Conservation (phyloP, 2,888 invertebrate species). For the Yponomeuta sedellus region DNA sequence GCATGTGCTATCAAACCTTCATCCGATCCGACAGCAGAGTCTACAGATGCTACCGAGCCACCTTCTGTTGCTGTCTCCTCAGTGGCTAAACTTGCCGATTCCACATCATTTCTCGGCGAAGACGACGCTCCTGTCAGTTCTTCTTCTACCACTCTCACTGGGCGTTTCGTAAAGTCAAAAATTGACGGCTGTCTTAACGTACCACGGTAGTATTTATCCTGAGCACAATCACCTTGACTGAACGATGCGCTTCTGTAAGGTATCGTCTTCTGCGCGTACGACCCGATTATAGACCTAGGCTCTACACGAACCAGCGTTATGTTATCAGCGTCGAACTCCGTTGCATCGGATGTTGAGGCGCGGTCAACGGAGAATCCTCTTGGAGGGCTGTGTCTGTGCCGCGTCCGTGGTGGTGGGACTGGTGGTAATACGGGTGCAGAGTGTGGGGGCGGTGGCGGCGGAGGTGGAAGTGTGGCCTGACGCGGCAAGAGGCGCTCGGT, state of each 20-base stretch:
- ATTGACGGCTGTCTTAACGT: conserved; percentile 55
- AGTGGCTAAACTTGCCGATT: conserved; percentile 45
- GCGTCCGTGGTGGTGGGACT: conserved; percentile 72
- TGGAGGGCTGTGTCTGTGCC: conserved; percentile 70
- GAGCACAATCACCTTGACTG: conserved; percentile 88
- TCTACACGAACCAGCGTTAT: conserved; percentile 76
- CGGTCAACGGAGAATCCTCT: conserved; percentile 67
- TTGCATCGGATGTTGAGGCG: conserved; percentile 46
- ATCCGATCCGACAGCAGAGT: conserved; percentile 78
- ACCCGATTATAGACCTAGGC: conserved; percentile 76
- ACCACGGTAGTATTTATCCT: conserved; percentile 68
- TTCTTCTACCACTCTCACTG: conserved; percentile 33
- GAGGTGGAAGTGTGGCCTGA: conserved; percentile 44
- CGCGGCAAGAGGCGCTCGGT: conserved; percentile 86
- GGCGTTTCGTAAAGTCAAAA: conserved; percentile 61
- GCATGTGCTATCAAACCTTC: conserved; percentile 70
- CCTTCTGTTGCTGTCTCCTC: conserved; percentile 60
- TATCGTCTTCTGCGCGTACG: conserved; percentile 80
- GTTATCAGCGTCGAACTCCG: conserved; percentile 63
- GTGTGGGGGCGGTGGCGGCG: conserved; percentile 61
- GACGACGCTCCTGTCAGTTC: conserved; percentile 33
- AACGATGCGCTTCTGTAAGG: conserved; percentile 91
- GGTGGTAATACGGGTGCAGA: conserved; percentile 75
- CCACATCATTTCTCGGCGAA: conserved; percentile 47
- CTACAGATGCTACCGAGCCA: conserved; percentile 75